These are phyloP conservation scores for Hypanus sabinus DNA, from an alignment of 2,113 vertebrate species.

Conservation along the genomic window DNA sequence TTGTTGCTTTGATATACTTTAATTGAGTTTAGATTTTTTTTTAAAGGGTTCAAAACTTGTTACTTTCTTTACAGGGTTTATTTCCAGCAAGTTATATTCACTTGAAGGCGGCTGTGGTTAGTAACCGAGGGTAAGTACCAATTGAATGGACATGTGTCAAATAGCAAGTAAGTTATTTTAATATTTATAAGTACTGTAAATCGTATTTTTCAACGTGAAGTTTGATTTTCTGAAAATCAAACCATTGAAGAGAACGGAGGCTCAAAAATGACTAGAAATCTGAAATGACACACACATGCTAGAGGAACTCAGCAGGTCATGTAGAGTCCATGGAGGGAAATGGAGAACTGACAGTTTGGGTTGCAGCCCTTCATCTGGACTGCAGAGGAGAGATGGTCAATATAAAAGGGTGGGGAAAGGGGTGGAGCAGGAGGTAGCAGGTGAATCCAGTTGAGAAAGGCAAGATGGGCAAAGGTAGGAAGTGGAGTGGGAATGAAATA, in stretches of 20 bases:
- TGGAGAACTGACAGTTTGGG: too few species aligned
- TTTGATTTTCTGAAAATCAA: not conserved
- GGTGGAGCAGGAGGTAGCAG: too few species aligned
- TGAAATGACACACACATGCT: too few species aligned
- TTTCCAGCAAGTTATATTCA: slow-evolving; percentile 73
- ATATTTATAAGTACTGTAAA: not conserved
- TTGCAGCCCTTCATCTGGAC: too few species aligned
- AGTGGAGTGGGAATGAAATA: too few species aligned
- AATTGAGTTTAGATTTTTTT: not conserved
- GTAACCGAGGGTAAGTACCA: slow-evolving; percentile 69
- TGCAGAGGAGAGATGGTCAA: too few species aligned
- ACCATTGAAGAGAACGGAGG: not conserved
- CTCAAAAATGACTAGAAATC: too few species aligned
- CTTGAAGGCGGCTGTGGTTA: slow-evolving; percentile 71
- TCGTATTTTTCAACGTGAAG: not conserved
- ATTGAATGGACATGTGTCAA: slow-evolving; percentile 12
- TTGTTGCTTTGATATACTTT: not conserved
- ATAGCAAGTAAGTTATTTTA: not conserved
- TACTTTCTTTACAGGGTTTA: slow-evolving; percentile 59
- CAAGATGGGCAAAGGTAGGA: too few species aligned
- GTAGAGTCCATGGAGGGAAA: too few species aligned
- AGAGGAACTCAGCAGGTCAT: too few species aligned
- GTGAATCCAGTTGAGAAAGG: too few species aligned
- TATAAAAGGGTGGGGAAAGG: too few species aligned
- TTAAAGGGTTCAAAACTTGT: slow-evolving; percentile 20